A percentile compares a stretch with the other conserved stretches of the same genome.
These are phyloP conservation scores for Gymnogyps californianus DNA, from an alignment of 2,113 vertebrate species.

Conservation along the genomic window DNA sequence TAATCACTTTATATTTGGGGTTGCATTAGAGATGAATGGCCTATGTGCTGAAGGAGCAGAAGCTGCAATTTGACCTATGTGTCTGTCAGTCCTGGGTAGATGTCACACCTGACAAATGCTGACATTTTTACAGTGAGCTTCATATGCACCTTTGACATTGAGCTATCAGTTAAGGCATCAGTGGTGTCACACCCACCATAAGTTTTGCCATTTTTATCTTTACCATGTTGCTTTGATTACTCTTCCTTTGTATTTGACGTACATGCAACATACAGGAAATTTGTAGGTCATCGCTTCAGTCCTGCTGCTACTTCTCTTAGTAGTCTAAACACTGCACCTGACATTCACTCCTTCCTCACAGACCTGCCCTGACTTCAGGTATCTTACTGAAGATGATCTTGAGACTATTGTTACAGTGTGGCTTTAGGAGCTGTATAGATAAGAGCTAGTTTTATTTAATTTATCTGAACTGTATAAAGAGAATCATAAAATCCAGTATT, in stretches of 20 bases:
- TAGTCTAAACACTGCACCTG: background rate
- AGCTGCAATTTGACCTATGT: background rate
- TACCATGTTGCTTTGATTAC: background rate
- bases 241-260: background rate
- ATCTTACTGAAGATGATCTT: background rate
- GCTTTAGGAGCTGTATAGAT: conserved; percentile 36
- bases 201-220: background rate
- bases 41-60: background rate
- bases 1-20: background rate
- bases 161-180: background rate
- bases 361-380: background rate
- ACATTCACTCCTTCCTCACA: background rate
- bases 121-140: background rate
- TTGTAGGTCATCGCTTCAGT: background rate
- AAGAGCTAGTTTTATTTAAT: conserved; percentile 61
- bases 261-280: background rate
- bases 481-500: conserved; percentile 22
- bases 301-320: background rate
- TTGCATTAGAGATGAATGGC: background rate
- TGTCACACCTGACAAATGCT: background rate
- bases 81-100: background rate
- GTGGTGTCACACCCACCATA: background rate
- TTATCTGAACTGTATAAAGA: conserved; percentile 50
- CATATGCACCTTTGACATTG: background rate
- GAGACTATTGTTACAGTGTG: background rate